phyloP scores from a whole-genome alignment of 2,113 vertebrate genomes.

The Gasterosteus nipponicus region DNA sequence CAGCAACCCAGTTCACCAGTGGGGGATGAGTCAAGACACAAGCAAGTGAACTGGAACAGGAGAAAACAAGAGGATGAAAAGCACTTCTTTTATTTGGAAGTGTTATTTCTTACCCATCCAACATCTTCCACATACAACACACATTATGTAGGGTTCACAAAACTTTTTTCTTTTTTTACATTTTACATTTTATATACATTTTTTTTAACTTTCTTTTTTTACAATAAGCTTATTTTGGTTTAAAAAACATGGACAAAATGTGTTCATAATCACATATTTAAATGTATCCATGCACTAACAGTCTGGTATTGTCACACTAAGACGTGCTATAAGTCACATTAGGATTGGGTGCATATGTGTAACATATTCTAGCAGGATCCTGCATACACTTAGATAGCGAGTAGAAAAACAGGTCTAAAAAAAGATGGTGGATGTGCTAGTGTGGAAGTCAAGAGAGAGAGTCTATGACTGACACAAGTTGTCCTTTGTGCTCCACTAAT shows the following conservation, averaged over 20 bases:
- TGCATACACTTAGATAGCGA: slow-evolving; percentile 12
- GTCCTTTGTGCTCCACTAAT: slow-evolving; percentile 47
- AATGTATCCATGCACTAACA: slow-evolving; percentile 59
- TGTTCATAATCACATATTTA: slow-evolving; percentile 45
- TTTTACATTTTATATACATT: slow-evolving; percentile 68
- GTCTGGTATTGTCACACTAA: slow-evolving; percentile 34
- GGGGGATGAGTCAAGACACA: background rate
- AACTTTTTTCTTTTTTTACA: slow-evolving; percentile 41
- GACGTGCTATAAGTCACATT: slow-evolving; percentile 35
- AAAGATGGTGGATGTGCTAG: slow-evolving; percentile 33
- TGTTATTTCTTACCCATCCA: slow-evolving; percentile 28
- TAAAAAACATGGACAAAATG: slow-evolving; percentile 36
- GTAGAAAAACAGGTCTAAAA: slow-evolving; percentile 54
- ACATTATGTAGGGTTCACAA: slow-evolving; percentile 49
- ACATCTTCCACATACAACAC: slow-evolving; percentile 44
- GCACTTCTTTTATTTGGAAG: slow-evolving; percentile 43
- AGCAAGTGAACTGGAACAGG: background rate
- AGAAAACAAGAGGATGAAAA: slow-evolving; percentile 19
- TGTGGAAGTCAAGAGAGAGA: slow-evolving; percentile 45
- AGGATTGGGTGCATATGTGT: background rate
- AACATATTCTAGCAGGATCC: slow-evolving; percentile 41
- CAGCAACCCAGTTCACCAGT: background rate
- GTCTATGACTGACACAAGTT: slow-evolving; percentile 18
- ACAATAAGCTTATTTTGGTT: slow-evolving; percentile 62
- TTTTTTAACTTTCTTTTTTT: slow-evolving; percentile 42